Conservation (phyloP, 2,888 invertebrate species). For the Neoaliturus tenellus region DNA sequence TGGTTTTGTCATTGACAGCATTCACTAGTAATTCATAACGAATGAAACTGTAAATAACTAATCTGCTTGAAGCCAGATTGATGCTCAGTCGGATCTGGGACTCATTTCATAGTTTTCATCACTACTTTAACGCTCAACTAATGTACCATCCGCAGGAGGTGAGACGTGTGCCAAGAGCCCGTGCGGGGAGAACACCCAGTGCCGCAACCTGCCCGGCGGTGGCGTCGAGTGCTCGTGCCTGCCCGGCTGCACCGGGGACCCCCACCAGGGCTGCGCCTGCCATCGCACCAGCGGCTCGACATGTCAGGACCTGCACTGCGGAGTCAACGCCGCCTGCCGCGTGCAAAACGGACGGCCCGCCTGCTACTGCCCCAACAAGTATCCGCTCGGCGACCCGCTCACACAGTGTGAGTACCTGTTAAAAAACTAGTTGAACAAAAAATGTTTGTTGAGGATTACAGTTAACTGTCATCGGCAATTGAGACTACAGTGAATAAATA, state of each 20-base stretch:
- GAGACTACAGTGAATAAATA: too few relatives aligned
- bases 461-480: too few relatives aligned
- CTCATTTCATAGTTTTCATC: too few relatives aligned
- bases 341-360: conserved; percentile 79
- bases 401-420: conserved; percentile 88
- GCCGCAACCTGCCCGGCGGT: conserved; percentile 84
- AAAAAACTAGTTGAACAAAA: too few relatives aligned
- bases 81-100: too few relatives aligned
- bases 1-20: too few relatives aligned
- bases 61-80: too few relatives aligned
- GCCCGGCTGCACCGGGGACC: conserved; percentile 88
- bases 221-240: conserved; percentile 90
- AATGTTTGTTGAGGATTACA: too few relatives aligned
- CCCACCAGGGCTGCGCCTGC: conserved; percentile 87
- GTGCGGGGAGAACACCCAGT: conserved; percentile 89
- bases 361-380: conserved; percentile 90
- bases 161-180: conserved; percentile 88
- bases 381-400: conserved; percentile 90
- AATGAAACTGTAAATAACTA: too few relatives aligned
- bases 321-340: conserved; percentile 88
- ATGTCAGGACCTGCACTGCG: conserved; percentile 88
- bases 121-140: too few relatives aligned
- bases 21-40: too few relatives aligned
- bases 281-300: conserved; percentile 80
- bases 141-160: conserved; percentile 74